Conservation (phyloP, 2,888 invertebrate genomes). For the Tolmerus cingulatus region DNA sequence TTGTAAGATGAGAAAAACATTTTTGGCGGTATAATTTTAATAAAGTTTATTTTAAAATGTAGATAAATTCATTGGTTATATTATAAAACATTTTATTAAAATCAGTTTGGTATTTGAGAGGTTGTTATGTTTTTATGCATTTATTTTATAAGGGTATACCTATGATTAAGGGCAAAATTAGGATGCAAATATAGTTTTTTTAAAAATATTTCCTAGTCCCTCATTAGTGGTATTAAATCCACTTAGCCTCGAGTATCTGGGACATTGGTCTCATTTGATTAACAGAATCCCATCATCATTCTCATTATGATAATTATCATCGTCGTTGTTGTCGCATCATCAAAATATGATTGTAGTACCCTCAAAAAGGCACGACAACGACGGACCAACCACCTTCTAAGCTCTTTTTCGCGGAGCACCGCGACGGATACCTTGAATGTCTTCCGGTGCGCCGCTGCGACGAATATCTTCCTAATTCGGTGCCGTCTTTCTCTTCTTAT, state of each 20-base stretch:
- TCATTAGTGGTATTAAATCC: conserved; percentile 5
- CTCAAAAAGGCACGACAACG: neutral
- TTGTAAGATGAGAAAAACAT: too few relatives aligned
- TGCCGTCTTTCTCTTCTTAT: neutral
- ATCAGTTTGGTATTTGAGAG: neutral
- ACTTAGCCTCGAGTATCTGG: conserved; percentile 17
- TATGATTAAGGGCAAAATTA: too few relatives aligned
- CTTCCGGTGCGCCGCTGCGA: neutral
- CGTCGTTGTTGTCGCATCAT: neutral
- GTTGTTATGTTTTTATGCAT: neutral
- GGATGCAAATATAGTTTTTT: too few relatives aligned
- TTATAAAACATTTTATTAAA: neutral
- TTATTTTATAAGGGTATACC: too few relatives aligned
- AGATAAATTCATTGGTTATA: too few relatives aligned
- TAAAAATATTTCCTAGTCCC: neutral
- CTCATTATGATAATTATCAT: neutral
- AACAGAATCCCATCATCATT: conserved; percentile 18
- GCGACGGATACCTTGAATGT: neutral
- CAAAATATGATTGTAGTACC: neutral
- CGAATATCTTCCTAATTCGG: neutral
- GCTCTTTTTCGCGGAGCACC: neutral
- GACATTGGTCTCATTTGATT: conserved; percentile 38
- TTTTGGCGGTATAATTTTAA: too few relatives aligned
- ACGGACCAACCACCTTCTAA: neutral
- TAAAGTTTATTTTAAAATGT: too few relatives aligned